Percentiles rank a stretch among this genome's conserved stretches.
These are phyloP conservation scores for Hypomesus transpacificus DNA, from an alignment of 2,113 vertebrate genomes.

Conservation along the genomic window DNA sequence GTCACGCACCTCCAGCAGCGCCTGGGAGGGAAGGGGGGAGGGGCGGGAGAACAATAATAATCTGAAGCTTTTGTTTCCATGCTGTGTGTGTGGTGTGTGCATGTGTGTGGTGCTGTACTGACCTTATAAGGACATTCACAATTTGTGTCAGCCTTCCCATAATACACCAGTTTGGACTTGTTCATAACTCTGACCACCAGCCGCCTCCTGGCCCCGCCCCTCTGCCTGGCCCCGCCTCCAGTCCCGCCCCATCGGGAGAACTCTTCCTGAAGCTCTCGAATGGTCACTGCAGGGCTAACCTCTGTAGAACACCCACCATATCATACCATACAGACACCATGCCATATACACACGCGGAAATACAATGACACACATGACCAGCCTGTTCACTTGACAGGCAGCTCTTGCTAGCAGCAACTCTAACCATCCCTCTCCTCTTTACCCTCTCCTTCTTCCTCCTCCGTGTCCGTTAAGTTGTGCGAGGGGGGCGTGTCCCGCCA, in stretches of 20 bases:
- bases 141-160: slow-evolving; percentile 61
- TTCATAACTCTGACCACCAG: slow-evolving; percentile 64
- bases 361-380: neutral
- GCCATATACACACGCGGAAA: slow-evolving; percentile 26
- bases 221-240: no score
- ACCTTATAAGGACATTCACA: slow-evolving; percentile 74
- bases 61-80: no score
- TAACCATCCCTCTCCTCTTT: neutral
- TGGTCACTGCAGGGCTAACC: slow-evolving; percentile 33
- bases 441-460: slow-evolving; percentile 19
- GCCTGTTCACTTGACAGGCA: no score
- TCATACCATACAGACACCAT: slow-evolving; percentile 1
- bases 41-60: no score
- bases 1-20: slow-evolving; percentile 65
- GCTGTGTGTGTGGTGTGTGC: neutral
- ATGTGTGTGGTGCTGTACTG: slow-evolving; percentile 9
- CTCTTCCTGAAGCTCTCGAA: neutral
- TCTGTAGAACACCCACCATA: slow-evolving; percentile 25
- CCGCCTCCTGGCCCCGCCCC: slow-evolving; percentile 20
- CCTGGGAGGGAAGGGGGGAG: slow-evolving; percentile 39
- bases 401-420: neutral
- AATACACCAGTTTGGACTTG: slow-evolving; percentile 71
- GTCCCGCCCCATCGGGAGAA: slow-evolving; percentile 3
- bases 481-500: slow-evolving; percentile 54
- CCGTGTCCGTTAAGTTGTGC: slow-evolving; percentile 17